A percentile compares a stretch with the other conserved stretches of the same genome.
Evolutionary conservation across 2,113 vertebrate genomes (phyloP).

Genomic region (Plotosus lineatus): DNA sequence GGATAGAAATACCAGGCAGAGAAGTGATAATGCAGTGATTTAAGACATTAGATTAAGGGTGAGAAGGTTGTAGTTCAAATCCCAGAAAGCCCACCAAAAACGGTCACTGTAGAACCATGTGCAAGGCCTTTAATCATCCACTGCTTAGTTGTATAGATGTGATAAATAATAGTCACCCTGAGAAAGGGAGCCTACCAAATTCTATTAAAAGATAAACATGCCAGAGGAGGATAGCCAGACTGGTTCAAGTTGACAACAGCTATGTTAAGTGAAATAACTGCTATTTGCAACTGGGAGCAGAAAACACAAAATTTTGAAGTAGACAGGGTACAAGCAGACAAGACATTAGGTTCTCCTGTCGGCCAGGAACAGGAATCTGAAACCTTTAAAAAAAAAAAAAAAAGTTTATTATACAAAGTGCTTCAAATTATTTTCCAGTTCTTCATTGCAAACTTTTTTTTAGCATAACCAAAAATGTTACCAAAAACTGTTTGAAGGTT

Average conservation of each 20-base stretch:
- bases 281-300: neutral
- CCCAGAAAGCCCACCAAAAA: neutral
- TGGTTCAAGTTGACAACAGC: neutral
- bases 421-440: no score
- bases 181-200: neutral
- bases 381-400: no score
- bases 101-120: neutral
- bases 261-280: neutral
- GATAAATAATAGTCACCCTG: neutral
- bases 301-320: neutral
- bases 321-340: neutral
- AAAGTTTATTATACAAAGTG: slow-evolving; percentile 1
- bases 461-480: neutral
- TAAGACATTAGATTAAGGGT: neutral
- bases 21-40: neutral
- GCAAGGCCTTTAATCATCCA: neutral
- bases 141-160: neutral
- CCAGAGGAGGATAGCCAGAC: neutral
- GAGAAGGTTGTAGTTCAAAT: neutral
- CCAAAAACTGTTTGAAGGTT: neutral
- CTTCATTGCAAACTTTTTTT: no score
- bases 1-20: neutral
- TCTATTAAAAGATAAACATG: neutral
- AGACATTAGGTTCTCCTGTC: no score
- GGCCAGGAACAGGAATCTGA: neutral